Base-by-base conservation (phyloP, 2,888 invertebrate genomes). In the Tachina lurida region DNA sequence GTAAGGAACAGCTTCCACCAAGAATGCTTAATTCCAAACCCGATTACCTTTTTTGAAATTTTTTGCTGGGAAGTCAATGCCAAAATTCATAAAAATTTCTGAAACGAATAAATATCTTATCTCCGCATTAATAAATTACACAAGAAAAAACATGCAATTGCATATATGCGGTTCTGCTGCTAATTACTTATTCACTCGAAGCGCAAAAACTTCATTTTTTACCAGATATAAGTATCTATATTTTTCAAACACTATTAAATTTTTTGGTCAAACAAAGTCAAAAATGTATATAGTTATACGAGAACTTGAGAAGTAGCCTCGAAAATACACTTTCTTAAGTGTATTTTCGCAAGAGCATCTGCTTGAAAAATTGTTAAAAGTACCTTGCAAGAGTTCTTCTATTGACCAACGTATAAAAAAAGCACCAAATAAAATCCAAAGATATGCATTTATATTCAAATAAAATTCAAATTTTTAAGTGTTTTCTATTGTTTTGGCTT, bases 391-490 rank as follows among this genome's bases (percentile, higher is more conserved):
- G 41, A 17, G 31, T 62, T 43, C 31, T 31, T 56, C 7, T 62
- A 62, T 10, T 43, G 41, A 9, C 17, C 43, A 62, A 43, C 10
- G 13, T 47, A 62, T 62, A 4, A 43, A 31, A 5, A 31, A 31
- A 7, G n/a, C 17, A 39, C 0, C 17, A 43, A 3, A 45, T 43
- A 19, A 15, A 13, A 22, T 10, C 47, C 47, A 31, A 39, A 39
- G 31, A 31, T 31, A 49, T 49, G 17, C 17, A 15, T 60, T 73
- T 47, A 47, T 31, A 60, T 73, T 60, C 13, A 45, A 60, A 73
- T 13, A 47, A 73, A 31, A 73, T 13, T 60, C 41, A 49, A 60
- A 73, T 56, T 15, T 45, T 73, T 39, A 22, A 47, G 19, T 63
- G 41, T 62, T 52, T 74, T 52, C 52, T 52, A 56, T 67, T 47